Conservation (phyloP, 1,140 invertebrate species). For the Leptopilina clavipes region DNA sequence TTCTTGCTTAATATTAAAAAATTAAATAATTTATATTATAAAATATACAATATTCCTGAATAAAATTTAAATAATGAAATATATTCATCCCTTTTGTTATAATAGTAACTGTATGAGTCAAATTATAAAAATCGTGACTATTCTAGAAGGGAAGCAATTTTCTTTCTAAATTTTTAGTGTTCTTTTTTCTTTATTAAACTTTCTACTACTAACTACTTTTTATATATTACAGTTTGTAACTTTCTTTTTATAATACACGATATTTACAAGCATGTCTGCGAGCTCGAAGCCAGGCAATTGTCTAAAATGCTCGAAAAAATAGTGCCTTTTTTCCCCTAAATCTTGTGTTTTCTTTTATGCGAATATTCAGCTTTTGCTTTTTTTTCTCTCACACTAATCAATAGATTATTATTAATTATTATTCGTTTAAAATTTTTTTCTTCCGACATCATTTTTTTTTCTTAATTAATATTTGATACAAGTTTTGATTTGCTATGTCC, state of each 20-base stretch:
- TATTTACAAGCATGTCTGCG: constrained; percentile 34
- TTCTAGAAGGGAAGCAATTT: constrained; percentile 19
- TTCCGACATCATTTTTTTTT: constrained; percentile 1
- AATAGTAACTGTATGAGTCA: neutral
- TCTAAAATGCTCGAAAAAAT: constrained; percentile 32
- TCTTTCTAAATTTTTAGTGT: constrained; percentile 1
- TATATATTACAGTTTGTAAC: constrained; percentile 34
- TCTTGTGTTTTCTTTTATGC: neutral
- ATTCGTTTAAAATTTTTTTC: neutral
- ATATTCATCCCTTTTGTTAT: neutral
- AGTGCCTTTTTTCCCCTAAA: constrained; percentile 12
- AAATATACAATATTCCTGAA: neutral
- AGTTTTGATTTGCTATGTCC: constrained; percentile 16
- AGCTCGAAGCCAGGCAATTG: constrained; percentile 26
- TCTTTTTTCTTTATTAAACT: constrained; percentile 4
- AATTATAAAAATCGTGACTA: neutral
- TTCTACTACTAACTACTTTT: constrained; percentile 21
- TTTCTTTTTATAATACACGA: constrained; percentile 32
- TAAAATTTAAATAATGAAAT: neutral
- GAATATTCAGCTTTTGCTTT: neutral
- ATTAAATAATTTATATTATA: constrained; percentile 1
- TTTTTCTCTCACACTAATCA: neutral
- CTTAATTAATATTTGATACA: neutral
- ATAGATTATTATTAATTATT: neutral
- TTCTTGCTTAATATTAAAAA: neutral